phyloP scores from a whole-genome alignment of 2,888 invertebrate genomes.

The Pristionchus mayeri region DNA sequence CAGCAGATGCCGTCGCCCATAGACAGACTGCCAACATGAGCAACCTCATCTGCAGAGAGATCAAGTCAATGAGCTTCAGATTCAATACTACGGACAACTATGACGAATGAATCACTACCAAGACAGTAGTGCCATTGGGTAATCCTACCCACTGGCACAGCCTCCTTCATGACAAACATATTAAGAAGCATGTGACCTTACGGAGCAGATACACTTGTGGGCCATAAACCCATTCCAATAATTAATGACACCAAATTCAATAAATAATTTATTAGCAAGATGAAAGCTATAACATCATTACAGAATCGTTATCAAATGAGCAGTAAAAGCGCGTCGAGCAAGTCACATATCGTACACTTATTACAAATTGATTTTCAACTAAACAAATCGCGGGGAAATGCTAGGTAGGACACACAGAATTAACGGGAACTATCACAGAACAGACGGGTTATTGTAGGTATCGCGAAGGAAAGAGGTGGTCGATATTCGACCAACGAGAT shows the following conservation, averaged over 20 bases:
- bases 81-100: no score
- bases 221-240: neutral
- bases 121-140: no score
- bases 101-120: no score
- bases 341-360: constrained; percentile 37
- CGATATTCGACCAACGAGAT: neutral
- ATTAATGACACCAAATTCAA: neutral
- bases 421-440: neutral
- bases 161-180: neutral
- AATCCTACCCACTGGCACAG: no score
- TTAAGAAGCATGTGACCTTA: no score
- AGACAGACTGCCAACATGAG: neutral
- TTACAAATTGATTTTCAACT: constrained; percentile 33
- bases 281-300: constrained; percentile 4
- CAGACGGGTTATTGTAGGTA: neutral
- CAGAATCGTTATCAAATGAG: constrained; percentile 14
- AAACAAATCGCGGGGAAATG: neutral
- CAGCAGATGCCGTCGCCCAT: neutral
- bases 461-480: neutral
- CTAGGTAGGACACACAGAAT: constrained; percentile 3
- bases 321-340: neutral
- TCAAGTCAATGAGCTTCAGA: neutral
- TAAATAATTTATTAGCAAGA: constrained; percentile 42
- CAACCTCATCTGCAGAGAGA: constrained; percentile 27
- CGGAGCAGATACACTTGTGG: neutral